These are phyloP conservation scores for Tipula vernalis DNA, from an alignment of 2,888 invertebrate species.

Conservation along the genomic window DNA sequence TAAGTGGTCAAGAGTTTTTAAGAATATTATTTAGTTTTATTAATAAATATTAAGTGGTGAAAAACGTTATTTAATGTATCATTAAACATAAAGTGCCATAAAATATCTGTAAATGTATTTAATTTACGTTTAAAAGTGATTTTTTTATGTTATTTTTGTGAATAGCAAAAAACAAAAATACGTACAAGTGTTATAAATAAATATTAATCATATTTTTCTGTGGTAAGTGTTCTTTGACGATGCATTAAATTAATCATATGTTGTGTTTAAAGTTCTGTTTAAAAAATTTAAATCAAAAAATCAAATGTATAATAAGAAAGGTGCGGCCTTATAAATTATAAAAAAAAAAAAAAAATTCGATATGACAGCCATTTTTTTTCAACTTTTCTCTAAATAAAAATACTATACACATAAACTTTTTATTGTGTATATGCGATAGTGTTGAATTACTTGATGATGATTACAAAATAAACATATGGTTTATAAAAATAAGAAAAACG, in stretches of 20 bases:
- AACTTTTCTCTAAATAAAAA: background rate
- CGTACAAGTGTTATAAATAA: background rate
- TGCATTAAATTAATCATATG: background rate
- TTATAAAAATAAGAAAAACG: background rate
- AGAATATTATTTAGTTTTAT: background rate
- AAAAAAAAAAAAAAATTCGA: background rate
- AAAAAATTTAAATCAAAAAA: background rate
- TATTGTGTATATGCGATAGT: background rate
- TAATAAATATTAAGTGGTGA: background rate
- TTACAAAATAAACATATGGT: background rate
- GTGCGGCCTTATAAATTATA: background rate
- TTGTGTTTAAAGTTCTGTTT: background rate
- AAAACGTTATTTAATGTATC: background rate
- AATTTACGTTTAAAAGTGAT: background rate
- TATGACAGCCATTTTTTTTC: background rate
- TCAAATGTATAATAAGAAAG: background rate
- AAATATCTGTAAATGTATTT: background rate
- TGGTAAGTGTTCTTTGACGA: background rate
- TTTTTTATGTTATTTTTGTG: background rate
- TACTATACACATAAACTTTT: background rate
- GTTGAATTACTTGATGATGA: background rate
- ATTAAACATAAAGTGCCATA: background rate
- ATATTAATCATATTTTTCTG: background rate
- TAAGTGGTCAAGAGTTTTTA: background rate
- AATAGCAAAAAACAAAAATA: background rate